Conservation (phyloP, 2,888 invertebrate genomes). For the Drosophila tripunctata region DNA sequence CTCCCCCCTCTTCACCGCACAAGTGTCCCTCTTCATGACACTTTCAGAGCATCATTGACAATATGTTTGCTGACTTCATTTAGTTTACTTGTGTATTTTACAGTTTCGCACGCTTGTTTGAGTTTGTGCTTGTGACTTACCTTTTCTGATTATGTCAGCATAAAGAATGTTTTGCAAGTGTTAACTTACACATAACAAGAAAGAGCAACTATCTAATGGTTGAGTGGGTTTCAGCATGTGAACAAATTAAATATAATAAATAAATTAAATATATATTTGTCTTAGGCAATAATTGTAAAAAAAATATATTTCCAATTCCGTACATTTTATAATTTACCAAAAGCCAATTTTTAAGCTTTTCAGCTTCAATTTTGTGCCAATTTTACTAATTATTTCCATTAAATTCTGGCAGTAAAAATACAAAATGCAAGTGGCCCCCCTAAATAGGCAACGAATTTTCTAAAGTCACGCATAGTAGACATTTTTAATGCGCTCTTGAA, state of each 20-base stretch:
- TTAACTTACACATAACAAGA: background rate
- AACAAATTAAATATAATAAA: background rate
- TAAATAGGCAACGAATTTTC: too few species aligned
- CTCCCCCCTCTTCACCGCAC: background rate
- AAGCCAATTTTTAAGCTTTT: too few species aligned
- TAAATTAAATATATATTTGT: too few species aligned
- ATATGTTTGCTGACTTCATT: constrained; percentile 48
- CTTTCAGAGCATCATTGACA: constrained; percentile 17
- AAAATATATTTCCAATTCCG: too few species aligned
- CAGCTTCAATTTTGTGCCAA: too few species aligned
- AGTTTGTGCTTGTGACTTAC: constrained; percentile 7
- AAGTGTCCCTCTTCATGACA: background rate
- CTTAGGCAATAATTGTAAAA: too few species aligned
- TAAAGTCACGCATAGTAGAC: too few species aligned
- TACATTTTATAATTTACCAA: too few species aligned
- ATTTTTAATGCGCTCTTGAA: background rate
- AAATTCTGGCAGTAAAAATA: too few species aligned
- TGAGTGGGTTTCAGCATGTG: background rate
- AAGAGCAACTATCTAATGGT: background rate
- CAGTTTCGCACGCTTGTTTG: constrained; percentile 4
- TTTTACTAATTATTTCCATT: too few species aligned
- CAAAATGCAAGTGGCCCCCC: too few species aligned
- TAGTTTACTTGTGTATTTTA: constrained; percentile 29
- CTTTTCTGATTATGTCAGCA: constrained; percentile 22
- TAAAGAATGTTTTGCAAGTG: background rate